Evolutionary conservation across 2,113 vertebrate species (phyloP), one percentile per base, ranked within the genome.

Genomic region (Oenanthe oenanthe): DNA sequence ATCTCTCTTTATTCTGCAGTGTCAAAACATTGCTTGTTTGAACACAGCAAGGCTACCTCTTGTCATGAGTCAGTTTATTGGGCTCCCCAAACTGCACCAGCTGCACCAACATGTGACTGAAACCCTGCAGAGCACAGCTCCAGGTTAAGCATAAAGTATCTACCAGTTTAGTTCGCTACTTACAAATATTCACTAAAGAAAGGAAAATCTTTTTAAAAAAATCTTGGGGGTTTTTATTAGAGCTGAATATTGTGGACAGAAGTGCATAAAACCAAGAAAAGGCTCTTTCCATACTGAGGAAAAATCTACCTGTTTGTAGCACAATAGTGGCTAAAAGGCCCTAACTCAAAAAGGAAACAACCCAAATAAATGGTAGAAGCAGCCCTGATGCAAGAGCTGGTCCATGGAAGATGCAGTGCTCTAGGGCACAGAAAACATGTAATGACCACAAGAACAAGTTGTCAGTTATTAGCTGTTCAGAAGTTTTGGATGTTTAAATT

Each of bases 1-100:
- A 91, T 16, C 56, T 62, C 54, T 42, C 74, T 87, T 61, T 81
- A 58, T 89, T 71, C 66, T 19, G n/a, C 42, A 50, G 24, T 47
- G 57, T 81, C 68, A 93, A 95, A 81, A 80, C 77, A 38, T 6
- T 29, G 38, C 68, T 84, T 93, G 80, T 93, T 91, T 80, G 89
- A 82, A 77, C 43, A 80, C 47, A 70, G 54, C 58, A 40, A 89
- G 32, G 66, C 47, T 45, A 65, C 61, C 56, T 56, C 73, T 88
- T 63, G 29, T 4, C 10, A 1, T 14, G 28, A 63, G 48, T 84
- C 68, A 80, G 32, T 34, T 80, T 60, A 45, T 5, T 53, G 14
- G 66, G n/a, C 76, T 80, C 63, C 47, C 34, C 86, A 73, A 66
- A 83, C 77, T 75, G 31, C 60, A 79, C 60, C 73, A 88, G 85